phyloP scores from a whole-genome alignment of 2,113 vertebrate genomes.

The Cebus imitator region DNA sequence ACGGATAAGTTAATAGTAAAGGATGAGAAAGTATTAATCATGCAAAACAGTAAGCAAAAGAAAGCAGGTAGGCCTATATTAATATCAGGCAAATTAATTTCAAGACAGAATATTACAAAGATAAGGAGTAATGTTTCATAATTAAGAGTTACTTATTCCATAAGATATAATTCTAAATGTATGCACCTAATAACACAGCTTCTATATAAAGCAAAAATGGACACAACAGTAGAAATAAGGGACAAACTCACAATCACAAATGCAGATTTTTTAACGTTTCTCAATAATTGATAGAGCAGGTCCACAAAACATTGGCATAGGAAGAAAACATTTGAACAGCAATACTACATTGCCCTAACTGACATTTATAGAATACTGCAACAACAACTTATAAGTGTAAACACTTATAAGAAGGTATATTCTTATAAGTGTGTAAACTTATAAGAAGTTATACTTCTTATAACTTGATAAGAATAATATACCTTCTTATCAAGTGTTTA shows the following conservation, averaged over 20 bases:
- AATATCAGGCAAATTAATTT: background rate
- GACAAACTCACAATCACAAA: background rate
- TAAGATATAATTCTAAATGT: background rate
- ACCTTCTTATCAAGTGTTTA: background rate
- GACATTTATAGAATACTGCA: background rate
- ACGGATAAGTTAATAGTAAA: background rate
- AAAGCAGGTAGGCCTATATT: background rate
- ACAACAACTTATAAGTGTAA: too few relatives aligned
- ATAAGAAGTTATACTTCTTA: too few relatives aligned
- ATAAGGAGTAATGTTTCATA: background rate
- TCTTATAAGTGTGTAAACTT: too few relatives aligned
- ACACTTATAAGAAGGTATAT: too few relatives aligned
- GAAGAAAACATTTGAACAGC: background rate
- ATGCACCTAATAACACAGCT: background rate
- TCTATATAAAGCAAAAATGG: background rate
- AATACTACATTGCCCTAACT: background rate
- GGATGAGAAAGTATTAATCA: background rate
- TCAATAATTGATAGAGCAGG: background rate
- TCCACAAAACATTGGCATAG: background rate
- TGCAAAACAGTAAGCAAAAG: background rate
- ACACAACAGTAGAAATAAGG: background rate
- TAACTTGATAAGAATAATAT: background rate
- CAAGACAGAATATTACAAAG: background rate
- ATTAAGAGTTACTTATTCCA: background rate
- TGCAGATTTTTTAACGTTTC: background rate